Evolutionary conservation across 1,140 invertebrate genomes (phyloP), one percentile per base, ranked within the genome.

Genomic region (Drosophila jambulina): DNA sequence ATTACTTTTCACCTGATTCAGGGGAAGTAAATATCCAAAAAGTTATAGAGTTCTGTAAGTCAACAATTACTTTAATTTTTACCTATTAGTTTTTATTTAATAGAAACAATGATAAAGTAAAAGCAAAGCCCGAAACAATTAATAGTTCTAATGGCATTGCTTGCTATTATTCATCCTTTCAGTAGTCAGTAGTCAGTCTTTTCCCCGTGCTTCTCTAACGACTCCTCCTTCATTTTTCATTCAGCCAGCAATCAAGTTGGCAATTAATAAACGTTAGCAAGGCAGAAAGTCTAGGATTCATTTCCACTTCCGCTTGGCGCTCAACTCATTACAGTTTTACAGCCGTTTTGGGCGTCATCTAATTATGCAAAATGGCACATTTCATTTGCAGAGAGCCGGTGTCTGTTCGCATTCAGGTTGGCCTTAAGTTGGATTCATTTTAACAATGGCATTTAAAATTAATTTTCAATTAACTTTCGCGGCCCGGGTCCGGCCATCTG

Each of bases 361-460:
- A 80, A 83, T 88, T 87, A 87, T 88, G 83, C 74, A 70, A 78
- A 87, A 88, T 77, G 76, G 56, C 43, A 56, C 65, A 68, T 76
- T 79, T 76, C 68, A 74, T 80, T 82, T 77, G 45, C 63, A 63
- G 21, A 69, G 21, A 32, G 34, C 25, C 34, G 36, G 62, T 68
- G 61, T 51, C 65, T 51, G 21, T 45, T 27, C 59, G 62, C 45
- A 25, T 63, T 38, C 42, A 69, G 65, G 61, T 69, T 29, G 42
- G 40, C 46, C 51, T 38, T 46, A 54, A 67, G 56, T 60, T 62
- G 77, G 71, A 65, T 81, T 74, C 78, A 54, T 62, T 78, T 76
- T 53, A 86, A 88, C 80, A 86, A 80, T 80, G 84, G 64, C 64
- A 88, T 88, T 83, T 84, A 84, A 88, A 87, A 87, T 87, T 87